Conservation (phyloP, 2,113 vertebrate species). For the Cranoglanis bouderius region DNA sequence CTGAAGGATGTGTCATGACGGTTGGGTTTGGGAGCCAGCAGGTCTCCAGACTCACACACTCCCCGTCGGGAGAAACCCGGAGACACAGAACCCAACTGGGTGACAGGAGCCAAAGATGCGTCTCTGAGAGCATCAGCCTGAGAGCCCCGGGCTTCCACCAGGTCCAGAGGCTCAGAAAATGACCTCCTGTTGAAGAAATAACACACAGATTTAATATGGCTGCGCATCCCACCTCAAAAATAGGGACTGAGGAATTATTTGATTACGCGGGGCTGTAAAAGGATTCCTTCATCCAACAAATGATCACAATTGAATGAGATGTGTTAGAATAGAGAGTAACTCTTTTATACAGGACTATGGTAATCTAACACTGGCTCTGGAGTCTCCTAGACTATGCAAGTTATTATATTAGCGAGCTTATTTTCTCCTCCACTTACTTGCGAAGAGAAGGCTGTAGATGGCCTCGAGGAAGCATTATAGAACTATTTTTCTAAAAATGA, state of each 20-base stretch:
- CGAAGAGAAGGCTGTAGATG: neutral
- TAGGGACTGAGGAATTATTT: neutral
- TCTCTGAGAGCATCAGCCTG: conserved; percentile 54
- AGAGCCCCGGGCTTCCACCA: conserved; percentile 47
- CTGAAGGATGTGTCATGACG: conserved; percentile 56
- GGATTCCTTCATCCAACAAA: neutral
- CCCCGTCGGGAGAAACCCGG: conserved; percentile 60
- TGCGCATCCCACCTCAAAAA: neutral
- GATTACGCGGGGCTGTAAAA: neutral
- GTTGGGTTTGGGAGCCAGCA: conserved; percentile 60
- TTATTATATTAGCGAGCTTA: neutral
- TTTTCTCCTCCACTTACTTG: neutral
- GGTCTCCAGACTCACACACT: conserved; percentile 69
- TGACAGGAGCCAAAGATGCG: conserved; percentile 62
- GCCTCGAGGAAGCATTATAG: neutral
- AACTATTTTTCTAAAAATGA: neutral
- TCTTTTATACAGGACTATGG: neutral
- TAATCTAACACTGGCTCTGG: neutral
- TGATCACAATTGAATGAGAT: neutral
- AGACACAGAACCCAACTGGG: conserved; percentile 57
- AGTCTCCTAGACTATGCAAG: neutral
- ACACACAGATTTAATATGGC: neutral
- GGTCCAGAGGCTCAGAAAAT: conserved; percentile 45
- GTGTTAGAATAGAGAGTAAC: neutral
- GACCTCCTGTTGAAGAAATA: conserved; percentile 56